Conservation (phyloP, 2,888 invertebrate genomes). For the Tyria jacobaeae region DNA sequence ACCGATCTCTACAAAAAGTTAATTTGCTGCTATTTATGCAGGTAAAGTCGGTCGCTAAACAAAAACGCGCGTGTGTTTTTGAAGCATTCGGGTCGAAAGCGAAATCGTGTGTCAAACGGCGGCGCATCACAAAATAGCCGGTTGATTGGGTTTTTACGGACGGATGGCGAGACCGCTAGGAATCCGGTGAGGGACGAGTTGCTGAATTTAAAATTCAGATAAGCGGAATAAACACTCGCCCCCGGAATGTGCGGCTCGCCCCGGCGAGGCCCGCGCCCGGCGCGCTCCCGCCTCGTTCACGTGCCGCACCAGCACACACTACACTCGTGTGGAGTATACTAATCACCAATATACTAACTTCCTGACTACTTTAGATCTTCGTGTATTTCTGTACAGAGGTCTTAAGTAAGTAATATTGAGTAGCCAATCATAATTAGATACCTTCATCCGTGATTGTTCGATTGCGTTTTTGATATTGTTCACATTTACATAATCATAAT, state of each 20-base stretch:
- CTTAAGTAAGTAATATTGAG: too few species aligned
- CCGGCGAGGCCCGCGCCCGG: conserved; percentile 1
- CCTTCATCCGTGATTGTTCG: too few species aligned
- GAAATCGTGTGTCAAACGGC: conserved; percentile 75
- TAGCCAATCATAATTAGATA: too few species aligned
- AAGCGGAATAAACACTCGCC: conserved; percentile 78
- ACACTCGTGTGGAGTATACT: background rate
- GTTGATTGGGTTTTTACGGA: conserved; percentile 80
- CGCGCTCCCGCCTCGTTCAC: background rate
- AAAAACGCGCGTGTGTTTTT: conserved; percentile 7
- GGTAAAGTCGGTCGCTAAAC: conserved; percentile 18
- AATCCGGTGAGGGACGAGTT: conserved; percentile 53
- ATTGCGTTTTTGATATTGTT: too few species aligned
- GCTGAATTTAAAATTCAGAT: conserved; percentile 82
- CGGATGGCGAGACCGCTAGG: conserved; percentile 75
- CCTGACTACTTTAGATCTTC: too few species aligned
- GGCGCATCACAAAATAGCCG: conserved; percentile 69
- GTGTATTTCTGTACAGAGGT: too few species aligned
- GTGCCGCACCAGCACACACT: background rate
- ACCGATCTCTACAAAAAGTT: conserved; percentile 3
- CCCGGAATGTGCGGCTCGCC: conserved; percentile 55
- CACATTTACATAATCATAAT: too few species aligned
- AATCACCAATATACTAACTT: too few species aligned
- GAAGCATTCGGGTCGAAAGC: conserved; percentile 54
- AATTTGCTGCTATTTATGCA: conserved; percentile 6